phyloP scores from a whole-genome alignment of 2,797 vertebrate species.

The Brachymystax lenok region DNA sequence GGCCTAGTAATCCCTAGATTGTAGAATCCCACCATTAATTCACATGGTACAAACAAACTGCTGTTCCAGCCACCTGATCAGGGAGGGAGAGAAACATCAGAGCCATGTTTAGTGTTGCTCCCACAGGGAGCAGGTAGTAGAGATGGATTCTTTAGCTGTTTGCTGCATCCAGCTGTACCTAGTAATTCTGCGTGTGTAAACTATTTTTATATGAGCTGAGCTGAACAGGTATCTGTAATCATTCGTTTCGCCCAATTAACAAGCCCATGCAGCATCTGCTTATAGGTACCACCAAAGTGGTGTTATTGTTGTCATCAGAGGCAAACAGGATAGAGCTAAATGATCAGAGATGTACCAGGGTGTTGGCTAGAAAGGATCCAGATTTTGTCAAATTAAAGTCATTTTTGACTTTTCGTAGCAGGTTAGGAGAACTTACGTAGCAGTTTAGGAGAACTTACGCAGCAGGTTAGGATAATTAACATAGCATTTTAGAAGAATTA shows the following conservation, averaged over 20 bases:
- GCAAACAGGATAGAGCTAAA: constrained; percentile 59
- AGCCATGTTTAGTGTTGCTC: constrained; percentile 48
- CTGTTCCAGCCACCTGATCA: constrained; percentile 35
- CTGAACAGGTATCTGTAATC: constrained; percentile 73
- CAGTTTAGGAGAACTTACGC: too few relatives aligned
- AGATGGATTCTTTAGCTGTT: constrained; percentile 54
- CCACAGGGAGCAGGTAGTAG: constrained; percentile 44
- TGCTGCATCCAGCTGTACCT: constrained; percentile 62
- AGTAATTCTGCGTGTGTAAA: constrained; percentile 62
- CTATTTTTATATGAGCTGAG: constrained; percentile 60
- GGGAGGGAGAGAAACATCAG: constrained; percentile 33
- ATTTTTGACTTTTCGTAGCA: too few relatives aligned
- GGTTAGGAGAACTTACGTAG: too few relatives aligned
- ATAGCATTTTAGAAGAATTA: too few relatives aligned
- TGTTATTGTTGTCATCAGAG: constrained; percentile 60
- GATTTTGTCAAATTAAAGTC: too few relatives aligned
- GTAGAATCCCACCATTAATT: constrained; percentile 34
- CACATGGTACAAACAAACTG: constrained; percentile 51
- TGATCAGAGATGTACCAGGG: constrained; percentile 49
- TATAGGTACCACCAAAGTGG: constrained; percentile 55
- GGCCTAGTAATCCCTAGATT: constrained; percentile 31
- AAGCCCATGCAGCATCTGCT: constrained; percentile 77
- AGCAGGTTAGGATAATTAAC: too few relatives aligned
- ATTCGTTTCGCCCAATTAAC: constrained; percentile 78
- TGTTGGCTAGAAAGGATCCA: too few relatives aligned